Evolutionary conservation across 2,888 invertebrate species (phyloP), one percentile per base, ranked within the genome.

Genomic region (Aspidiotus destructor): DNA sequence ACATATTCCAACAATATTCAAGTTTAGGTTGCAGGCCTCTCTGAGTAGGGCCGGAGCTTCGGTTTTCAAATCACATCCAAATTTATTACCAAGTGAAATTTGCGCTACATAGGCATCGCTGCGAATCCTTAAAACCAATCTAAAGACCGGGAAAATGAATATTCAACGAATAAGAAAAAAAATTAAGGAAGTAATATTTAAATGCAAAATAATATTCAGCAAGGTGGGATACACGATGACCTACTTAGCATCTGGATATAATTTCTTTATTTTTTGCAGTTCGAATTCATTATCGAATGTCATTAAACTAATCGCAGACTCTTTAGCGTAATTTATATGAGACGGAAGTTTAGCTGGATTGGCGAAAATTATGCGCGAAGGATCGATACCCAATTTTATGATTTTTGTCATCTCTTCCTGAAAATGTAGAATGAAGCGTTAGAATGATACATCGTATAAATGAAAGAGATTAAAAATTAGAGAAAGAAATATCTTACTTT

Each of bases 251-350:
- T 83, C 80, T 54, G 94, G 92, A 81, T 86, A 88, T 71, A 86
- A 78, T 73, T 85, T 83, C 77, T 91, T 89, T 75, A 96, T 84
- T 81, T 97, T 97, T 77, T 88, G 82, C 71, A 97, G 84, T 78
- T 97, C 97, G 67, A 85, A 85, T 79, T 92, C 92, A 74, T 91
- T 95, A 81, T 97, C 97, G 77, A 94, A 95, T 41, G 95, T 96
- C 87, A 95, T 92, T 70, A 85, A 82, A 74, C 84, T 81, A 42
- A 97, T 89, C 17, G 87, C 85, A 41, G 83, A 81, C 61, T 85
- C 81, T 17, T 84, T 83, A 64, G 96, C 92, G 80, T 89, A 87
- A 62, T 87, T 85, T 76, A 97, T 86, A 79, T 94, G 94, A 61
- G 92, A 92, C 62, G 86, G 85, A 74, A 92, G 90, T 79, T 96